A percentile compares a stretch with the other conserved stretches of the same genome.
Evolutionary conservation across 2,797 vertebrate genomes (phyloP).

Genomic region (Coranthus polyacanthus): DNA sequence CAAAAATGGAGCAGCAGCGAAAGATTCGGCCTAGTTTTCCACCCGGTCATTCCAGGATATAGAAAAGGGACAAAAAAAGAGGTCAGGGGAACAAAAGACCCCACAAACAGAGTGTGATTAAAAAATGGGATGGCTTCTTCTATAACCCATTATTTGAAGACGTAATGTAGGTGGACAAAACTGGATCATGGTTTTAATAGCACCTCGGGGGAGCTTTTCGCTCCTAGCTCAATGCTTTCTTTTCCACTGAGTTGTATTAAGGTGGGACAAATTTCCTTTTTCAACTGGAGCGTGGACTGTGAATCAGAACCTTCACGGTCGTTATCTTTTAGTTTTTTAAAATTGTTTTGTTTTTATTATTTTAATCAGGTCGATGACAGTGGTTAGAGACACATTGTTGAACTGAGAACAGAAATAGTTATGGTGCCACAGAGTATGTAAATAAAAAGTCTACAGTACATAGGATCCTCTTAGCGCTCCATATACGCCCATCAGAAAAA

Average conservation of each 20-base stretch:
- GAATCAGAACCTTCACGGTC: conserved; percentile 39
- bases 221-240: conserved; percentile 37
- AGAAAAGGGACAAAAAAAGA: conserved; percentile 58
- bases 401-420: conserved; percentile 34
- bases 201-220: conserved; percentile 42
- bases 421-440: conserved; percentile 70
- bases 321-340: conserved; percentile 38
- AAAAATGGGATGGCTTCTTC: conserved; percentile 53
- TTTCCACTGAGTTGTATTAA: conserved; percentile 46
- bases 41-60: conserved; percentile 43
- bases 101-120: conserved; percentile 38
- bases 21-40: conserved; percentile 83
- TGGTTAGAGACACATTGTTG: conserved; percentile 23
- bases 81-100: conserved; percentile 61
- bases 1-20: conserved; percentile 77
- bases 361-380: conserved; percentile 37
- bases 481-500: conserved; percentile 10
- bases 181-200: conserved; percentile 75
- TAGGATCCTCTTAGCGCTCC: conserved; percentile 45
- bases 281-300: conserved; percentile 69
- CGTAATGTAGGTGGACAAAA: conserved; percentile 63
- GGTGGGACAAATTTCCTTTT: conserved; percentile 51
- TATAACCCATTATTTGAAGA: conserved; percentile 50
- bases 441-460: conserved; percentile 56
- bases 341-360: conserved; percentile 32